A percentile compares a stretch with the other conserved stretches of the same genome.
phyloP scores from a whole-genome alignment of 2,113 vertebrate species.

The Dinomys branickii region DNA sequence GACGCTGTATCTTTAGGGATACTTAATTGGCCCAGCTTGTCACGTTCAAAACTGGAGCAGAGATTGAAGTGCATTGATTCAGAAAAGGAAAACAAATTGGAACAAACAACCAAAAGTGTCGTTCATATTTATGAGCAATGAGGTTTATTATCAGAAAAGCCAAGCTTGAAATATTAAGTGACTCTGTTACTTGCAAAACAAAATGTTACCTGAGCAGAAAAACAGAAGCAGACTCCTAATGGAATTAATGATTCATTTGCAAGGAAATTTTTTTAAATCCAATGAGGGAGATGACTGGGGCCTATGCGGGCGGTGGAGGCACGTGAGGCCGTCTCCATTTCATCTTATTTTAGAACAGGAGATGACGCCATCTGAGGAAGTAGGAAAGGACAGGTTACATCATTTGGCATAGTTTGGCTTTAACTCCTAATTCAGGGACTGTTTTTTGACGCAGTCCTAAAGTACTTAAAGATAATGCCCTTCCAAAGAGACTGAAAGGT shows the following conservation, averaged over 20 bases:
- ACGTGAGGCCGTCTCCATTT: conserved; percentile 48
- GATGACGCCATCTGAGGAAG: conserved; percentile 59
- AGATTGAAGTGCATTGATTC: not conserved
- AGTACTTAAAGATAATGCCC: not conserved
- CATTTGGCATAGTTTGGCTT: not conserved
- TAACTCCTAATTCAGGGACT: not conserved
- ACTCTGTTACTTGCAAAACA: conserved; percentile 52
- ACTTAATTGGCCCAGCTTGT: not conserved
- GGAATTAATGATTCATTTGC: conserved; percentile 68
- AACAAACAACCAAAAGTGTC: not conserved
- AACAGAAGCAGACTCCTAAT: conserved; percentile 55
- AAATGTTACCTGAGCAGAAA: conserved; percentile 66
- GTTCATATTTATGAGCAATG: conserved; percentile 55
- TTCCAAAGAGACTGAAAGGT: not conserved
- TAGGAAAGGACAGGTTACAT: not conserved
- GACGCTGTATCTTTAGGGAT: not conserved
- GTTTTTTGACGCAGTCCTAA: not conserved
- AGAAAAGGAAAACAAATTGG: conserved; percentile 56
- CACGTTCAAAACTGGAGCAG: conserved; percentile 9
- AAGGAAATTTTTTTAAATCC: conserved; percentile 59
- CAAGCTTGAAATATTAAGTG: conserved; percentile 33
- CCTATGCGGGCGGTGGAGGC: conserved; percentile 63
- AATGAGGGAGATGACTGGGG: conserved; percentile 52
- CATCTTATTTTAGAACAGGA: conserved; percentile 66
- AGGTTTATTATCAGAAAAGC: conserved; percentile 64